Percentiles rank a stretch among this genome's conserved stretches.
Evolutionary conservation across 2,113 vertebrate species (phyloP).

Genomic region (Mystacornis crossleyi): DNA sequence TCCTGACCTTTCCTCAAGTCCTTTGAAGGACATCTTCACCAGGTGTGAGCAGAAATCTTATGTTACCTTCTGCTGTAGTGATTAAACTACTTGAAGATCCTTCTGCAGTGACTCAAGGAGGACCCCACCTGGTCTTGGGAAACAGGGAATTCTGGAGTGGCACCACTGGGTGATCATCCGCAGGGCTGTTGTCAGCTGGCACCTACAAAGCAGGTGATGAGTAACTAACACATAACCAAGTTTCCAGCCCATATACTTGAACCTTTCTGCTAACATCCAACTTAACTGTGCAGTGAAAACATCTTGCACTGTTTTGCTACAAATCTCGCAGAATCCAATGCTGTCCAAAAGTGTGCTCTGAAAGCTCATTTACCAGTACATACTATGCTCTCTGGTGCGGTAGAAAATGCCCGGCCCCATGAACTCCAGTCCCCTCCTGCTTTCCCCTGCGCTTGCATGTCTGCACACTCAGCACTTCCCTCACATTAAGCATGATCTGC

Average conservation of each 20-base stretch:
- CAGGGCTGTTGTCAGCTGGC: not conserved
- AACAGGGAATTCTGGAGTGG: not conserved
- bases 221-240: not conserved
- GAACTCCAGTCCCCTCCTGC: not conserved
- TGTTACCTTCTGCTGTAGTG: not conserved
- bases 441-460: not conserved
- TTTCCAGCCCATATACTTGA: not conserved
- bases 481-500: not conserved
- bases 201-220: not conserved
- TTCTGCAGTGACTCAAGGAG: not conserved
- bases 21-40: not conserved
- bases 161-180: not conserved
- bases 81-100: not conserved
- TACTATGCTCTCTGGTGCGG: not conserved
- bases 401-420: not conserved
- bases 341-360: accelerated
- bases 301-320: not conserved
- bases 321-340: not conserved
- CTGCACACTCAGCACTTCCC: constrained; percentile 31
- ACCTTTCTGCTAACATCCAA: not conserved
- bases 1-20: accelerated
- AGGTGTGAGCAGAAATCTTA: not conserved
- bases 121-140: not conserved
- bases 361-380: not conserved
- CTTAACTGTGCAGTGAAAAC: not conserved